Evolutionary conservation across 2,113 vertebrate species (phyloP), one percentile per base, ranked within the genome.

Genomic region (Ursus arctos): DNA sequence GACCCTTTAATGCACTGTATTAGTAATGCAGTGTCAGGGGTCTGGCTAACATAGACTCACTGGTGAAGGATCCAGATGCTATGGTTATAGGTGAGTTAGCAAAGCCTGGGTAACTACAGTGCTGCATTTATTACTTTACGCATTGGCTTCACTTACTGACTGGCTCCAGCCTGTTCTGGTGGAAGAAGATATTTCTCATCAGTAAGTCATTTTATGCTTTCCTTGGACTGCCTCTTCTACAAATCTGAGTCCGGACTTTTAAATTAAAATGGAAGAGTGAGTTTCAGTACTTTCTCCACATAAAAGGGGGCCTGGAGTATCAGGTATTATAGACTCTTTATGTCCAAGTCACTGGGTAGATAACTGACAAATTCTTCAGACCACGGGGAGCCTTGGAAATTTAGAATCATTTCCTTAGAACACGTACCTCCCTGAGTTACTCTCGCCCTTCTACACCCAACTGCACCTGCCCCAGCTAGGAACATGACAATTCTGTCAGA

Each of bases 261-360:
- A 95, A 95, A 91, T 92, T 74, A 91, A 95, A 95, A 67, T 61
- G 33, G 47, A 77, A 90, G 47, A 94, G 86, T 51, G 26, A 79
- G 26, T 94, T 95, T 91, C 47, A 76, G 6, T 91, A 88, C 47
- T 95, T 81, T 51, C 65, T 82, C 51, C 31, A 63, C 31, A 47
- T 36, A 57, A 81, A 92, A 91, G 71, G 77, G 12, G 36, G 40
- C 19, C 28, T 72, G 33, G 36, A 49, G 19, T 36, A 65, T 72
- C 7, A 83, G 63, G 47, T 33, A 67, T 51, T 74, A 26, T 31
- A 10, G 36, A 69, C 7, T 53, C 40, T 84, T 71, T 9, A 31
- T 47, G 26, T 36, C 51, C 21, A 10, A 63, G 16, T 94, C 63
- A 71, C 55, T 92, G 57, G 26, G 28, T 36, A 80, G 74, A 76